phyloP scores from a whole-genome alignment of 2,888 invertebrate species.

The Drosophila subsilvestris region DNA sequence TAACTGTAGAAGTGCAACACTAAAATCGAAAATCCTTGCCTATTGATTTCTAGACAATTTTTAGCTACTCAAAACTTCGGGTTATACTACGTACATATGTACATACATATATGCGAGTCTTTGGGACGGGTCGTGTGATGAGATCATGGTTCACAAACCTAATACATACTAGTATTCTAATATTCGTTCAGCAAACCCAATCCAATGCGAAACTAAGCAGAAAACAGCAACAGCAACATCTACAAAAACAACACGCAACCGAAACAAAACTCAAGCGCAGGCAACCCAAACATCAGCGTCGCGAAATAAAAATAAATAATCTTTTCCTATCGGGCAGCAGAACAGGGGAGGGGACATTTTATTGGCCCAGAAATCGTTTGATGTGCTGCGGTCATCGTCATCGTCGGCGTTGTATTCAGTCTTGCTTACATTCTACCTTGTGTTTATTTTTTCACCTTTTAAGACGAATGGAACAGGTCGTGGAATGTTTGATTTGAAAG shows the following conservation, averaged over 20 bases:
- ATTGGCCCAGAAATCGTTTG: slow-evolving; percentile 78
- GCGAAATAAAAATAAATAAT: slow-evolving; percentile 76
- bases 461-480: slow-evolving; percentile 39
- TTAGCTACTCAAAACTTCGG: slow-evolving; percentile 45
- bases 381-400: slow-evolving; percentile 66
- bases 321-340: slow-evolving; percentile 76
- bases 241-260: slow-evolving; percentile 38
- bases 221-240: slow-evolving; percentile 31
- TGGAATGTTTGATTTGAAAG: neutral
- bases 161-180: slow-evolving; percentile 51
- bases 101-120: slow-evolving; percentile 60
- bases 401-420: slow-evolving; percentile 51
- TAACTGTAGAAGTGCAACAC: neutral
- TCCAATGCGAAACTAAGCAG: slow-evolving; percentile 55
- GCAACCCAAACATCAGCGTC: slow-evolving; percentile 68
- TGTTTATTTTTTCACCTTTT: slow-evolving; percentile 43
- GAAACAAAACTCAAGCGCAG: slow-evolving; percentile 56
- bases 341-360: slow-evolving; percentile 70
- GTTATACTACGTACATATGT: slow-evolving; percentile 16
- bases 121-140: slow-evolving; percentile 67
- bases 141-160: slow-evolving; percentile 75
- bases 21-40: neutral
- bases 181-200: slow-evolving; percentile 45
- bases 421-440: slow-evolving; percentile 38
- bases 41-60: slow-evolving; percentile 9